Evolutionary conservation across 1,140 invertebrate species (phyloP).

Genomic region (Drosophila prosaltans): DNA sequence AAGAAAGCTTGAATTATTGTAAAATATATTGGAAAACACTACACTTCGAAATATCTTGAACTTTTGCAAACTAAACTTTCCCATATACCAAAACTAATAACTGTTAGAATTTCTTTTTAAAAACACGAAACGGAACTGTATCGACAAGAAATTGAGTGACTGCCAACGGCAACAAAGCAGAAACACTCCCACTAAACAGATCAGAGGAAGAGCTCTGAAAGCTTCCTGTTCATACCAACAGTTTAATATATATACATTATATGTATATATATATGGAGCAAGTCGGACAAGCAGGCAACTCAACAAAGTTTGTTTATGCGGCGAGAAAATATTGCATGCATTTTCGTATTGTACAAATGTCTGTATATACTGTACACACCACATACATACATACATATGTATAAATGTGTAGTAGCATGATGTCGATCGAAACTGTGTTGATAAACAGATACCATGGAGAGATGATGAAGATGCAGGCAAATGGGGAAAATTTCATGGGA

Average conservation of each 20-base stretch:
- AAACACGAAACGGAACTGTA: conserved; percentile 11
- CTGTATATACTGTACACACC: neutral
- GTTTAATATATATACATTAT: conserved; percentile 19
- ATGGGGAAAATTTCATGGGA: conserved; percentile 46
- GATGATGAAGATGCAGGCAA: neutral
- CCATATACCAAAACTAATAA: too few relatives aligned
- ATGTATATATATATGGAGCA: conserved; percentile 25
- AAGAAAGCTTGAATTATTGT: neutral
- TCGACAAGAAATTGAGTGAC: conserved; percentile 39
- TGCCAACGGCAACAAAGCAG: conserved; percentile 51
- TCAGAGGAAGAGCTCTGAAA: conserved; percentile 28
- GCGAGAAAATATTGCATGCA: conserved; percentile 70
- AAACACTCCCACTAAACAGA: conserved; percentile 1
- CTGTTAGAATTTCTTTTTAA: neutral
- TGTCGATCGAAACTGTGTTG: conserved; percentile 44
- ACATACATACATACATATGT: neutral
- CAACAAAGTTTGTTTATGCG: conserved; percentile 71
- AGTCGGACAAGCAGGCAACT: conserved; percentile 61
- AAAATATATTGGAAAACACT: neutral
- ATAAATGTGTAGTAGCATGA: conserved; percentile 10
- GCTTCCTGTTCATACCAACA: conserved; percentile 33
- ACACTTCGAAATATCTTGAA: too few relatives aligned
- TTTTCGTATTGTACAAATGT: conserved; percentile 53
- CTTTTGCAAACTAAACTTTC: too few relatives aligned
- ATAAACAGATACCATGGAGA: conserved; percentile 51